These are phyloP conservation scores for Sarcophaga variegata DNA, from an alignment of 2,888 invertebrate genomes.

Conservation along the genomic window DNA sequence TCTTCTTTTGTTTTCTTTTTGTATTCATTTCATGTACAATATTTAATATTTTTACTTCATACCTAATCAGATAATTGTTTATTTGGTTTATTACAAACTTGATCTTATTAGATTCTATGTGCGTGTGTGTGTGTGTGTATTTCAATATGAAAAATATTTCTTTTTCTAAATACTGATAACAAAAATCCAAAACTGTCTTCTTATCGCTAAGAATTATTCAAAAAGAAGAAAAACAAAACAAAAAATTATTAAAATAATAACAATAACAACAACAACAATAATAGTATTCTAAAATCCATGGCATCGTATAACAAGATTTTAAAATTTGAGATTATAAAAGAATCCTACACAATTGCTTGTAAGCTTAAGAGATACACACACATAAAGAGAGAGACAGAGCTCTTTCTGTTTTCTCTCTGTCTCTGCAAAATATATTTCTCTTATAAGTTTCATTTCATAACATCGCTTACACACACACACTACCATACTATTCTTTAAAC, in stretches of 20 bases:
- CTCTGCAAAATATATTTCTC: conserved; percentile 1
- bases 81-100: conserved; percentile 62
- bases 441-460: conserved; percentile 34
- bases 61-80: conserved; percentile 49
- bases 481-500: not conserved
- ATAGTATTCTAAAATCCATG: conserved; percentile 35
- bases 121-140: not conserved
- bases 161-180: conserved; percentile 49
- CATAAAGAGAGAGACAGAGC: not conserved
- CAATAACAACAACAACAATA: too few relatives aligned
- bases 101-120: conserved; percentile 27
- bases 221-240: not conserved
- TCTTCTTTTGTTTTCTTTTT: not conserved
- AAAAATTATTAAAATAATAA: too few relatives aligned
- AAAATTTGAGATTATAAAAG: not conserved
- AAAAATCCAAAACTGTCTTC: conserved; percentile 22
- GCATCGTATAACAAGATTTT: conserved; percentile 40
- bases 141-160: not conserved
- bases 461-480: not conserved
- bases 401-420: not conserved
- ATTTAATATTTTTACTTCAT: not conserved
- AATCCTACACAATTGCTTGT: conserved; percentile 7
- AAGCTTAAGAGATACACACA: not conserved
- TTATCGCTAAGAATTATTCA: conserved; percentile 37
- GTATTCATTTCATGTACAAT: conserved; percentile 14